Base-by-base conservation (phyloP, 2,113 vertebrate genomes). In the Xiphophorus maculatus region DNA sequence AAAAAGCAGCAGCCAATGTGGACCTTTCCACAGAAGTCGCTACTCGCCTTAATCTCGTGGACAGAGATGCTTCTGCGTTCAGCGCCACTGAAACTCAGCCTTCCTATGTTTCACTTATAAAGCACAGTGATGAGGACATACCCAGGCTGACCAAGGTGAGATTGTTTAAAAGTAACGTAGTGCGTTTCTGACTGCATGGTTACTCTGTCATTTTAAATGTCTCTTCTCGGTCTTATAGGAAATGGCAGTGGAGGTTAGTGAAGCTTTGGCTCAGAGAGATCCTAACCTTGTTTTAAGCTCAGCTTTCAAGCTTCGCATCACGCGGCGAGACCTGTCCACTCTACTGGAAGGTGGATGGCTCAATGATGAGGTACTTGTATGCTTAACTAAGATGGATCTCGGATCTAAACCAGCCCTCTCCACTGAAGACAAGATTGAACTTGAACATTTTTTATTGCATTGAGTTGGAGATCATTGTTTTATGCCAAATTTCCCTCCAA, bases 251-350 rank as follows among this genome's bases (percentile, higher is more conserved):
- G 97, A 97, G 66, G 74, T 99, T 72, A 84, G 64, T 8, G 91
- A 87, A 2, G 96, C 95, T 7, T 83, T 98, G 48, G 89, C 81
- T 32, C 84, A 92, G 11, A 94, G 94, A 1, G 85, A 94, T 5
- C 94, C 95, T 0, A 94, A 93, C 58, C 93, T 96, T 12, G 73
- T 99, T 71, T 42, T 99, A 33, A 97, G 96, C 88, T 94, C 93
- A 1, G 96, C 96, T 80, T 98, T 98, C 91, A 98, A 97, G 82
- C 90, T 97, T 3, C 90, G 90, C 29, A 94, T 99, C 48, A 98
- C 96, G 11, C 95, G 96, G 73, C 94, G 95, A 77, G 97, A 98
- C 84, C 92, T 99, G 90, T 85, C 87, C 67, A 97, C 97, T 0
- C 92, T 99, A 42, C 92, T 79, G 86, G 94, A 96, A 67, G 92